Percentiles rank a stretch among this genome's conserved stretches.
These are phyloP conservation scores for Turnix velox DNA, from an alignment of 2,113 vertebrate species.

Conservation along the genomic window DNA sequence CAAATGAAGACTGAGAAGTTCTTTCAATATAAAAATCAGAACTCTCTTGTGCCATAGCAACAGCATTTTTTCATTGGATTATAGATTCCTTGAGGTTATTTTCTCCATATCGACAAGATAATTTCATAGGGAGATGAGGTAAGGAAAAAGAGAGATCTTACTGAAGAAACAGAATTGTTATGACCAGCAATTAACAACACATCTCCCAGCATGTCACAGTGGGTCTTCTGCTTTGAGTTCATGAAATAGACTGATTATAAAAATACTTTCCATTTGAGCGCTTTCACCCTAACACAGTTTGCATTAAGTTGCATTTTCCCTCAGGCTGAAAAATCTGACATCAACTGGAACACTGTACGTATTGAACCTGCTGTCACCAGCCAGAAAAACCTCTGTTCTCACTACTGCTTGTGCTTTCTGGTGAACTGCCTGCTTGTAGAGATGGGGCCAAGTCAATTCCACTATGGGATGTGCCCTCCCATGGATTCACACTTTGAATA, in stretches of 20 bases:
- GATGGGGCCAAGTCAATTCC: background rate
- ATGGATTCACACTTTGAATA: background rate
- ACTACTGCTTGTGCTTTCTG: background rate
- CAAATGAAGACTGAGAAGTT: conserved; percentile 10
- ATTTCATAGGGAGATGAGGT: conserved; percentile 64
- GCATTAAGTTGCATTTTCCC: background rate
- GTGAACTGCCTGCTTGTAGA: background rate
- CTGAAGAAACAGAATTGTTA: conserved; percentile 6
- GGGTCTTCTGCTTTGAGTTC: conserved; percentile 41
- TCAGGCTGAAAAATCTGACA: conserved; percentile 30
- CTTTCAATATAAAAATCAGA: background rate
- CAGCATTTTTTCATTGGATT: conserved; percentile 57
- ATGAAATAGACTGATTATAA: conserved; percentile 1
- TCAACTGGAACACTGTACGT: background rate
- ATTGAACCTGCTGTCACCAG: background rate
- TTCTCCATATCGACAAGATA: conserved; percentile 71
- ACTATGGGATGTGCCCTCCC: background rate
- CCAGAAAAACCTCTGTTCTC: conserved; percentile 4
- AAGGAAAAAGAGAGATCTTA: conserved; percentile 13
- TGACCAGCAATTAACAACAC: conserved; percentile 46
- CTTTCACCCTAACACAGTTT: background rate
- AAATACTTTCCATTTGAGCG: conserved; percentile 17
- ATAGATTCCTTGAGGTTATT: conserved; percentile 51
- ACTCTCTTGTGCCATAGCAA: conserved; percentile 67
- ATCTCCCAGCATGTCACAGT: conserved; percentile 30